phyloP scores from a whole-genome alignment of 23 tunicate species.

The Oikopleura dioica region DNA sequence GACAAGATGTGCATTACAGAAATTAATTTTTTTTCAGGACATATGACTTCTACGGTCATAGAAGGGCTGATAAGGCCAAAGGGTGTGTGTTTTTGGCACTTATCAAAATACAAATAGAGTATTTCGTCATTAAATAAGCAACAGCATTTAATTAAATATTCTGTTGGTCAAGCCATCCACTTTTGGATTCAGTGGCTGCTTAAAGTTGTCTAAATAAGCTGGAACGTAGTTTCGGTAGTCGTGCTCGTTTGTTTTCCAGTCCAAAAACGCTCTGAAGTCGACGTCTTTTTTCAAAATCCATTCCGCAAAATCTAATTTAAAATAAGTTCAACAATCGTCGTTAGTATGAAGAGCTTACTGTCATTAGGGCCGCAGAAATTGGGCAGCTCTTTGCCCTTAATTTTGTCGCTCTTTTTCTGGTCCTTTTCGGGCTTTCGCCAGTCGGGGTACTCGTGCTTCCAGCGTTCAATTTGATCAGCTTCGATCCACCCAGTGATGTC shows the following conservation, averaged over 20 bases:
- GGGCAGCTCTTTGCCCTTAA: background rate
- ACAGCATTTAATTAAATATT: background rate
- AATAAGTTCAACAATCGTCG: background rate
- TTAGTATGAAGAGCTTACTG: background rate
- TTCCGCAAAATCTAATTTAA: slow-evolving; percentile 5
- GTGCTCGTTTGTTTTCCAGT: background rate
- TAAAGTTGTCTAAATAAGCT: no score
- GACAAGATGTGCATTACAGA: no score
- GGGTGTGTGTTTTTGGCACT: no score
- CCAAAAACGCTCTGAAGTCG: background rate
- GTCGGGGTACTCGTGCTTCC: background rate
- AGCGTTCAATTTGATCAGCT: background rate
- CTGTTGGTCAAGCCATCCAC: background rate
- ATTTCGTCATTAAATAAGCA: no score
- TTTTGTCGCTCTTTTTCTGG: background rate
- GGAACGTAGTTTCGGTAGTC: background rate
- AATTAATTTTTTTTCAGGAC: no score
- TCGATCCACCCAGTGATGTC: background rate
- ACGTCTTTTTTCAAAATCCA: background rate
- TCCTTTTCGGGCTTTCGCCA: background rate
- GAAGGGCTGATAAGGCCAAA: no score
- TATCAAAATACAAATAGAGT: no score
- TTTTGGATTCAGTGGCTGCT: no score
- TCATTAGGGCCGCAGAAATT: background rate
- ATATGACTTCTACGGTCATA: no score